Evolutionary conservation across 2,113 vertebrate genomes (phyloP).

Genomic region (Anseranas semipalmata): DNA sequence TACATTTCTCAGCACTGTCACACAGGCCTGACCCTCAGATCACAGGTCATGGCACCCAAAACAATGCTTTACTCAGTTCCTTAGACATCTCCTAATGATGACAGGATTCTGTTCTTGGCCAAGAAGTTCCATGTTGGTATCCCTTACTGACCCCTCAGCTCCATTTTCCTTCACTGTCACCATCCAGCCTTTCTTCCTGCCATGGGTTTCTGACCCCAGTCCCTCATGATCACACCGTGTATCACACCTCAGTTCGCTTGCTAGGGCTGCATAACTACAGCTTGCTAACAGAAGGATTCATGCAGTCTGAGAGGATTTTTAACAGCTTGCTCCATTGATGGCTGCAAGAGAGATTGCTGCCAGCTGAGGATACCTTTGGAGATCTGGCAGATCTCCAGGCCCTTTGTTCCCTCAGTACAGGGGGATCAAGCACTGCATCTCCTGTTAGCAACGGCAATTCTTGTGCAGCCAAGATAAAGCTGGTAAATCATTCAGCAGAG

Average conservation of each 20-base stretch:
- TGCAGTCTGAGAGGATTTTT: background rate
- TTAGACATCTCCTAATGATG: background rate
- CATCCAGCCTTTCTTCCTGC: background rate
- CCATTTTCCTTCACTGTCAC: background rate
- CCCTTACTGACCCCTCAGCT: background rate
- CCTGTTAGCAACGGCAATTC: background rate
- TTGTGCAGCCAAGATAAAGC: background rate
- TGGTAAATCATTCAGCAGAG: background rate
- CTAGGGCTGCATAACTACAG: background rate
- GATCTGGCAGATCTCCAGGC: constrained; percentile 35
- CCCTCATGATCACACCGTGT: background rate
- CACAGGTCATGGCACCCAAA: background rate
- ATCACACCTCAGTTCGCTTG: background rate
- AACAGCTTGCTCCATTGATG: background rate
- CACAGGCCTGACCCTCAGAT: background rate
- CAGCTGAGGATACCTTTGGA: background rate
- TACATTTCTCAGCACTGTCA: background rate
- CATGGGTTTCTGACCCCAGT: background rate
- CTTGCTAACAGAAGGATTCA: background rate
- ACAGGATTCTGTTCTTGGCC: background rate
- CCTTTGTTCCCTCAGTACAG: background rate
- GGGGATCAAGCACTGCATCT: background rate
- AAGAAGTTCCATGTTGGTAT: background rate
- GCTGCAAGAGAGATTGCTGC: background rate
- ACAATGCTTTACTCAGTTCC: background rate